Base-by-base conservation (phyloP, 2,888 invertebrate genomes). In the Tanaodytes sp. region DNA sequence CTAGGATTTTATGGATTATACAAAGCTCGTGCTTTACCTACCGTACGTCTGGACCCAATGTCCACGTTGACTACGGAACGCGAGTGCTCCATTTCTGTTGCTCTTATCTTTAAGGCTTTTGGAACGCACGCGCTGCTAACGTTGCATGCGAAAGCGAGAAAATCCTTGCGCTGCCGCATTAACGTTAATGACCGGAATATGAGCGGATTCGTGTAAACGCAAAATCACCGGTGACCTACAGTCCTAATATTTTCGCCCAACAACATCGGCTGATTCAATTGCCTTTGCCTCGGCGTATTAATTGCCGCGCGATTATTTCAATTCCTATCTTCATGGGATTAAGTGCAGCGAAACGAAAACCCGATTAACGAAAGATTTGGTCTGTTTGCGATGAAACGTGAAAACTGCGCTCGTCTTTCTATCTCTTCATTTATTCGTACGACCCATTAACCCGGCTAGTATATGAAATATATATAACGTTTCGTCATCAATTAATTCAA, bases 1-100 rank as follows among this genome's bases (percentile, higher is more conserved):
- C 36, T 45, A 55, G 59, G 69, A 69, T 69, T 69, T 69, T 55
- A 69, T 61, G 69, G 69, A 70, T 70, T 70, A 65, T 57, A 69
- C 45, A 59, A 61, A 69, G 64, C 63, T 51, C 42, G 48, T 51
- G 43, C 45, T 59, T 69, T 59, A 64, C 63, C 57, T 67, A 33
- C 36, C 42, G 42, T 59, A 43, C 40, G 57, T 62, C 57, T 46
- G 59, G 49, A 58, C 69, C 63, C 37, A 69, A 54, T 43, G 63
- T 63, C 46, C 46, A n/a, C n/a, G n/a, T n/a, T n/a, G 48, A 68
- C 62, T 39, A 36, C 61, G n/a, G 40, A 51, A 55, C n/a, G n/a
- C n/a, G 51, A 52, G 67, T 62, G 31, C 23, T 45, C 62, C 37
- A 33, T 63, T 68, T 57, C 62, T 49, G 57, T 63, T 69, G 33